phyloP scores from a whole-genome alignment of 2,797 vertebrate species.

The Takifugu rubripes region DNA sequence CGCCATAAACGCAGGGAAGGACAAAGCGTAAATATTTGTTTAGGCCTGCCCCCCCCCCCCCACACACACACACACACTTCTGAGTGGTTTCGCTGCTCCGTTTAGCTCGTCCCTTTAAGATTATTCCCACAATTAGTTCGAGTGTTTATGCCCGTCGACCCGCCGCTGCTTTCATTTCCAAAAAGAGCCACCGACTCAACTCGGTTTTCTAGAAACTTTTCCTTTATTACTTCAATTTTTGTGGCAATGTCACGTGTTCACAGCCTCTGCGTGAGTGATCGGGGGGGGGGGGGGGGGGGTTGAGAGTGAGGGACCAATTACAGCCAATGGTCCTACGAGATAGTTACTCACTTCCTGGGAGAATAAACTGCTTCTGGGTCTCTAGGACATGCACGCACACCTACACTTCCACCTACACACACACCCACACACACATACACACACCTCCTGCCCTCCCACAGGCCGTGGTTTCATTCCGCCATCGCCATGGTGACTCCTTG shows the following conservation, averaged over 20 bases:
- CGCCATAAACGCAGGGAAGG: slow-evolving; percentile 51
- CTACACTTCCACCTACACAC: neutral
- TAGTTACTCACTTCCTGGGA: slow-evolving; percentile 51
- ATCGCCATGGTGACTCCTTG: slow-evolving; percentile 62
- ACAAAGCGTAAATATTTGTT: slow-evolving; percentile 63
- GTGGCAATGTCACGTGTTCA: slow-evolving; percentile 10
- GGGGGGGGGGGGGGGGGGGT: slow-evolving; percentile 16
- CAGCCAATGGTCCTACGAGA: slow-evolving; percentile 52
- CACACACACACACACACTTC: neutral
- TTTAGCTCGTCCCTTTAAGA: no score
- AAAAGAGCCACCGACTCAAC: slow-evolving; percentile 14
- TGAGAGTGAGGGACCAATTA: slow-evolving; percentile 28
- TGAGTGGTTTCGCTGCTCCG: neutral
- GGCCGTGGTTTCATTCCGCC: slow-evolving; percentile 70
- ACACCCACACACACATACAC: slow-evolving; percentile 9
- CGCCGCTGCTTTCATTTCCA: slow-evolving; percentile 7
- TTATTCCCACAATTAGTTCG: no score
- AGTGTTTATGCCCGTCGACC: no score
- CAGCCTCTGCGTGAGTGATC: neutral
- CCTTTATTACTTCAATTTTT: slow-evolving; percentile 2
- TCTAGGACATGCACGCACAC: slow-evolving; percentile 34
- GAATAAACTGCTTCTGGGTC: slow-evolving; percentile 63
- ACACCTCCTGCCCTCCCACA: slow-evolving; percentile 52
- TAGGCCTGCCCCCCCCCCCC: slow-evolving; percentile 24
- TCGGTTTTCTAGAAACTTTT: slow-evolving; percentile 15